phyloP scores from a whole-genome alignment of 2,888 invertebrate species.

The Halocaridina rubra region DNA sequence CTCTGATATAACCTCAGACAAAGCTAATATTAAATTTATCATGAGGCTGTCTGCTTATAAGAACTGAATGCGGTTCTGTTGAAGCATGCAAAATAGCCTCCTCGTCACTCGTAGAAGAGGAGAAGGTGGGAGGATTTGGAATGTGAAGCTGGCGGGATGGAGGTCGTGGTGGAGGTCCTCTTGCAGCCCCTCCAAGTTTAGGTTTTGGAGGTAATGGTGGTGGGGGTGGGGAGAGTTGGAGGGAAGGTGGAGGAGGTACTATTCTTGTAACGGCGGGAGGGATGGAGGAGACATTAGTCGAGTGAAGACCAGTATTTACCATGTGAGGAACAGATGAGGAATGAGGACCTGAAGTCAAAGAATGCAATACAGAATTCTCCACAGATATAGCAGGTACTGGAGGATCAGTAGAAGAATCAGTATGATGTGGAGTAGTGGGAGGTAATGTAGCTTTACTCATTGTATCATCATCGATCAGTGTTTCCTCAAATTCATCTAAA shows the following conservation, averaged over 20 bases:
- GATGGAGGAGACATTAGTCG: too few species aligned
- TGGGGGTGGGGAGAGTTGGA: constrained; percentile 23
- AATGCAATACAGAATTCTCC: too few species aligned
- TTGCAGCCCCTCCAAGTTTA: constrained; percentile 50
- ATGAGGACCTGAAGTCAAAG: too few species aligned
- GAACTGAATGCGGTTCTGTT: constrained; percentile 9
- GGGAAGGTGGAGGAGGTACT: not conserved
- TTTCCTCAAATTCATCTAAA: constrained; percentile 50
- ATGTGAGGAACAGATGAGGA: too few species aligned
- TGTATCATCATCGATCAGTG: constrained; percentile 26
- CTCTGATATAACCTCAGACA: too few species aligned
- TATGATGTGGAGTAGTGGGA: too few species aligned
- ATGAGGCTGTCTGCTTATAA: constrained; percentile 23
- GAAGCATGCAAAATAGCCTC: not conserved
- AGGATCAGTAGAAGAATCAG: too few species aligned
- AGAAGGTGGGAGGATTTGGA: constrained; percentile 38
- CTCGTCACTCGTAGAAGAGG: constrained; percentile 42
- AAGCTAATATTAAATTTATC: constrained; percentile 51
- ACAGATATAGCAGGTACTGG: constrained; percentile 36
- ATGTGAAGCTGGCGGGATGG: constrained; percentile 59
- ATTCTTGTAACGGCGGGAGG: not conserved
- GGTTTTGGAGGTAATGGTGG: constrained; percentile 62
- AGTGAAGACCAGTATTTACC: too few species aligned
- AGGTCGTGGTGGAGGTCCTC: constrained; percentile 61
- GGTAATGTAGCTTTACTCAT: constrained; percentile 12